Base-by-base conservation (phyloP, 2,113 vertebrate species). In the Halcyon malimbica region DNA sequence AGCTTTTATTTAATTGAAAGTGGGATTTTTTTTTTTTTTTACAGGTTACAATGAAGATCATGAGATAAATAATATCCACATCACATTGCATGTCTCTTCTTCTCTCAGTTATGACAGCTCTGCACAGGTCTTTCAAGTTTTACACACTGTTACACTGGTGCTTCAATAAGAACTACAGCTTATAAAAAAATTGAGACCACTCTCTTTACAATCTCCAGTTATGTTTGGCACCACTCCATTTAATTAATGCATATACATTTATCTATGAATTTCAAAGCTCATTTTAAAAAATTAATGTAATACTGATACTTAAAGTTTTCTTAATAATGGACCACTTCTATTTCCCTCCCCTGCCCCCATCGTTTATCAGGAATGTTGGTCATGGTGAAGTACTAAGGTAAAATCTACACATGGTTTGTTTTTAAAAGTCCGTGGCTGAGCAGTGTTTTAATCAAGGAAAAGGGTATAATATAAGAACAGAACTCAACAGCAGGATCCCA, bases 1-100 rank as follows among this genome's bases (percentile, higher is more conserved):
- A 93, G 39, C 67, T 94, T 96, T 96, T 95, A 95, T 97, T 96
- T 63, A 46, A 81, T 87, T 94, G 75, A 62, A 94, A 96, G 44
- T 63, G 60, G 26, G 6, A 51, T 50, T 50, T 18, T 1, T 0
- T 5, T n/a, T n/a, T 37, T 23, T 15, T 90, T 54, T 51, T 87
- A 50, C 71, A 93, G 70, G 75, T 37, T 78, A 65, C 92, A 87
- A 5, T 54, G 74, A 86, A 83, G 91, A 86, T 59, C 4, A 5
- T n/a, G 42, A 67, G 87, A 70, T 59, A 62, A 75, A 70, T 59
- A 79, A 93, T 57, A 87, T n/a, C 51, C 63, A 94, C 82, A 81
- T 73, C 77, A 95, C 56, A 64, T 13, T 77, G 48, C 29, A 59
- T 48, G 20, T 44, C 37, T 89, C 48, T 53, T 74, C 73, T 71